These are phyloP conservation scores for Proteles cristata DNA, from an alignment of 2,113 vertebrate species.

Conservation along the genomic window DNA sequence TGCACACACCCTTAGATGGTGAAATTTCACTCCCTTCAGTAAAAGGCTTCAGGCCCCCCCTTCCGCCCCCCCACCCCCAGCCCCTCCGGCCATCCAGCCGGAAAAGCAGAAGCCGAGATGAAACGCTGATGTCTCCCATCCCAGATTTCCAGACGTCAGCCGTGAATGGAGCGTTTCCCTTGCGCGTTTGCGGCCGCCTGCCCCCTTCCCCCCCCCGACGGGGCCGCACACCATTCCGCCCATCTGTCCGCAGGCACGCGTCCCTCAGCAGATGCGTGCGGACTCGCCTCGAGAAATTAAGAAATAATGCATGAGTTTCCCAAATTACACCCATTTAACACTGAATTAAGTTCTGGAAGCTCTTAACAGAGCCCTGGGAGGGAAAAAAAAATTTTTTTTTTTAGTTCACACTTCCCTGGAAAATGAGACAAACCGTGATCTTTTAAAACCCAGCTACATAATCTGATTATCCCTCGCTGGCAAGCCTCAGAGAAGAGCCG, in stretches of 20 bases:
- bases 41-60: neutral
- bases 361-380: constrained; percentile 47
- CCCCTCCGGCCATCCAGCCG: neutral
- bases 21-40: neutral
- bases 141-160: neutral
- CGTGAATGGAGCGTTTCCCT: neutral
- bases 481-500: neutral
- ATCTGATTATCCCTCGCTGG: constrained; percentile 59
- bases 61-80: neutral
- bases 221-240: neutral
- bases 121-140: neutral
- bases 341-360: constrained; percentile 70
- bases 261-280: neutral
- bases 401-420: constrained; percentile 72
- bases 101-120: neutral
- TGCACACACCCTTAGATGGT: too few species aligned
- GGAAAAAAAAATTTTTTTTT: neutral
- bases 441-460: constrained; percentile 51
- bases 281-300: neutral
- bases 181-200: fast-evolving
- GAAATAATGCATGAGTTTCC: constrained; percentile 47
- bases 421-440: constrained; percentile 74
- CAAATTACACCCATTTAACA: constrained; percentile 72
- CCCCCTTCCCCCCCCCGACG: fast-evolving
- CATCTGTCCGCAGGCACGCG: neutral